These are phyloP conservation scores for Semnopithecus entellus DNA, from an alignment of 2,113 vertebrate genomes.

Conservation along the genomic window DNA sequence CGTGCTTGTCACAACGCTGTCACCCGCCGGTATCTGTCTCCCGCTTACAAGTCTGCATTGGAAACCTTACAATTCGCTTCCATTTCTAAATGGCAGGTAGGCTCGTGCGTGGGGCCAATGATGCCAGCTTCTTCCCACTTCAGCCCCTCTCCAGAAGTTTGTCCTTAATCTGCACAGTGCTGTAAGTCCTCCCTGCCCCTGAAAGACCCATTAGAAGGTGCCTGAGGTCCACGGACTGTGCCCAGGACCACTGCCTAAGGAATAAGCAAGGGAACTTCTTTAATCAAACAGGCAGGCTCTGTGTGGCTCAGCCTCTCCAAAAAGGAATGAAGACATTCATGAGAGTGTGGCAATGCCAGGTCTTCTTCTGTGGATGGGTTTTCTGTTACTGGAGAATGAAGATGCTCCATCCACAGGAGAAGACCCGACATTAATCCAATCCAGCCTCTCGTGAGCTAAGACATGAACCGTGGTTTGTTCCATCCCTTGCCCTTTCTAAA, in stretches of 20 bases:
- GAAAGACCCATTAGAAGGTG: not conserved
- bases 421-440: accelerated
- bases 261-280: not conserved
- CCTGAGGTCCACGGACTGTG: accelerated
- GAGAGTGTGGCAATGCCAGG: not conserved
- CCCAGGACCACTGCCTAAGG: not conserved
- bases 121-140: not conserved
- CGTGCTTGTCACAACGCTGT: not conserved
- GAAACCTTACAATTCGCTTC: not conserved
- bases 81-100: not conserved
- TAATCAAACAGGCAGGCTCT: accelerated
- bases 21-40: not conserved
- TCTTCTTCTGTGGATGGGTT: too few relatives aligned
- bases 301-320: not conserved
- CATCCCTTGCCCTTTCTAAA: not conserved
- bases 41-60: not conserved
- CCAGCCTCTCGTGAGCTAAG: accelerated
- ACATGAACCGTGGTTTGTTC: not conserved
- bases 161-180: not conserved
- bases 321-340: too few relatives aligned
- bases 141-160: not conserved
- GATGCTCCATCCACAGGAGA: not conserved
- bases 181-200: accelerated
- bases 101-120: accelerated
- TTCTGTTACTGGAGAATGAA: too few relatives aligned